Conservation (phyloP, 2,888 invertebrate species). For the Hymenopus coronatus region DNA sequence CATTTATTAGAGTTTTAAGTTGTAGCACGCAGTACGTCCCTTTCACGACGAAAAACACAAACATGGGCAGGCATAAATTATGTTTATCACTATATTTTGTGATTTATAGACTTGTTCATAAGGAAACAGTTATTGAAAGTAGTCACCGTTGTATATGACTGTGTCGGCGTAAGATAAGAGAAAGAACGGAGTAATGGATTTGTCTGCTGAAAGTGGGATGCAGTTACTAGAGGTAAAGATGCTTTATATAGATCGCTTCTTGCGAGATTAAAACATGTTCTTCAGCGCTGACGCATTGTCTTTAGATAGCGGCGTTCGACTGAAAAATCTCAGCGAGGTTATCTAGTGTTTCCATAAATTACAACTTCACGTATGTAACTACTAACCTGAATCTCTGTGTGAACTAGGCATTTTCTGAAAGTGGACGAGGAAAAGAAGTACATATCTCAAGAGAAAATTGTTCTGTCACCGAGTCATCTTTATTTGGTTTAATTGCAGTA, state of each 20-base stretch:
- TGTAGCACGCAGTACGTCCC: neutral
- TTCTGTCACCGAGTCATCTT: no score
- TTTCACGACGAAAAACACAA: neutral
- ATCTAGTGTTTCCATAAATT: neutral
- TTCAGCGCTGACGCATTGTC: neutral
- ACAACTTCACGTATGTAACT: neutral
- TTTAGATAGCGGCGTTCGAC: neutral
- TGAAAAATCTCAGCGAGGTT: neutral
- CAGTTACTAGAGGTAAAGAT: neutral
- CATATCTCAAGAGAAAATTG: no score
- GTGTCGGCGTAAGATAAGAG: neutral
- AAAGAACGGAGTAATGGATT: neutral
- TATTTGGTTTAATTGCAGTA: no score
- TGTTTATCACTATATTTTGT: neutral
- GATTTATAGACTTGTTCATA: neutral
- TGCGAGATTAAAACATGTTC: constrained; percentile 5
- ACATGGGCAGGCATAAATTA: neutral
- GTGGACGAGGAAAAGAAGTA: neutral
- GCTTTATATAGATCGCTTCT: constrained; percentile 1
- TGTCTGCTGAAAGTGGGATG: neutral
- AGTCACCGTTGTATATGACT: neutral
- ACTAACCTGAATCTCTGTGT: neutral
- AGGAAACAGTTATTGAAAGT: neutral
- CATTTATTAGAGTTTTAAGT: neutral
- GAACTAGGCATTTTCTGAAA: neutral